A percentile compares a stretch with the other conserved stretches of the same genome.
These are phyloP conservation scores for Mustela nigripes DNA, from an alignment of 2,113 vertebrate species.

Conservation along the genomic window DNA sequence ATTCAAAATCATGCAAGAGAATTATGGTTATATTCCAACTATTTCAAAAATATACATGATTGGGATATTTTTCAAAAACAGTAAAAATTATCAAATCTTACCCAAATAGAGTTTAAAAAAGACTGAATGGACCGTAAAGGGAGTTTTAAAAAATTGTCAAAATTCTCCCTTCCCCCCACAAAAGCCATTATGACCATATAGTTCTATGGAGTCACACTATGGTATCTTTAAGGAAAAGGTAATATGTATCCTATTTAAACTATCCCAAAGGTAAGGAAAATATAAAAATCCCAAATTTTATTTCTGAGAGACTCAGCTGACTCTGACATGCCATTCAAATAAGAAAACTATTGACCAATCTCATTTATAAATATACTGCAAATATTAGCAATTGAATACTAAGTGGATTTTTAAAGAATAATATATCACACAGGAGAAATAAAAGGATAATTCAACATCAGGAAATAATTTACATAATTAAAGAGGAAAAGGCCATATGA, in stretches of 20 bases:
- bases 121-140: not conserved
- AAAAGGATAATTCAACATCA: constrained; percentile 18
- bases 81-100: constrained; percentile 50
- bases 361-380: constrained; percentile 45
- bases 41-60: constrained; percentile 51
- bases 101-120: constrained; percentile 26
- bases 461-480: constrained; percentile 28
- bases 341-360: constrained; percentile 1
- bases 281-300: constrained; percentile 19
- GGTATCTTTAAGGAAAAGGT: constrained; percentile 12
- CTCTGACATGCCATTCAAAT: not conserved
- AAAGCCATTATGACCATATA: not conserved
- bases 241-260: constrained; percentile 8
- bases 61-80: constrained; percentile 44
- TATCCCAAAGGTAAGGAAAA: constrained; percentile 21
- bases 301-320: constrained; percentile 38
- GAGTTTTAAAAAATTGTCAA: not conserved
- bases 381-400: constrained; percentile 5
- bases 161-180: not conserved
- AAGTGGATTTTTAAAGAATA: constrained; percentile 36
- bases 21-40: not conserved
- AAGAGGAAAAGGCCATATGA: not conserved
- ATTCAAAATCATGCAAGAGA: not conserved
- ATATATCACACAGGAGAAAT: not conserved
- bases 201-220: not conserved